Evolutionary conservation across 2,113 vertebrate species (phyloP).

Genomic region (Eptesicus fuscus): DNA sequence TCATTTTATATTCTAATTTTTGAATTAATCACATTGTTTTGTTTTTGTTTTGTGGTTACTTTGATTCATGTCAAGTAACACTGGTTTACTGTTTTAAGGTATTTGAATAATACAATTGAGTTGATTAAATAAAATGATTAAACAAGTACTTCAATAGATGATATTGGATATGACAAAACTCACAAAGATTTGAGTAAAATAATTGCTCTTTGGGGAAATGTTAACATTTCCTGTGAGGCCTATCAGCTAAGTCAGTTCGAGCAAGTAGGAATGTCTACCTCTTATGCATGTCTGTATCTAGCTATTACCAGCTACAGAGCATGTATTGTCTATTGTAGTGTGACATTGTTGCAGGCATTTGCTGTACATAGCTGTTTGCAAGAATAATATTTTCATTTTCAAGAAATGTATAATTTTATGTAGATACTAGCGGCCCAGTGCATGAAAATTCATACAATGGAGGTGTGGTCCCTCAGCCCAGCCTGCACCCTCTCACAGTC

Average conservation of each 20-base stretch:
- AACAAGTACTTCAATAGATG: not conserved
- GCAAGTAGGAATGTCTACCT: not conserved
- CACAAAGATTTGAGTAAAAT: not conserved
- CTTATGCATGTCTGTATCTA: not conserved
- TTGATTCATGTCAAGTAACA: not conserved
- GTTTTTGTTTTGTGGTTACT: not conserved
- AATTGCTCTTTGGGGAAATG: not conserved
- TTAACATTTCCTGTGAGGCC: not conserved
- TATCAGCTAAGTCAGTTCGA: not conserved
- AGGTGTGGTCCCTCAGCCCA: no score
- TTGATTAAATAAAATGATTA: conserved; percentile 10
- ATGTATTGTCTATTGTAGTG: not conserved
- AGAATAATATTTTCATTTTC: not conserved
- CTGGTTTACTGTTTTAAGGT: not conserved
- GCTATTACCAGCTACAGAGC: not conserved
- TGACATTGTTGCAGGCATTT: not conserved
- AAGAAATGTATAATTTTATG: not conserved
- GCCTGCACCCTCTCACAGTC: no score
- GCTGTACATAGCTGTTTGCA: not conserved
- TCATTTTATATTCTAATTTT: conserved; percentile 35
- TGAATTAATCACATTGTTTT: not conserved
- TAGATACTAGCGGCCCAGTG: not conserved
- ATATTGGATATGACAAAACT: not conserved
- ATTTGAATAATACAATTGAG: not conserved
- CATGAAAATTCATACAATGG: no score